phyloP scores from a whole-genome alignment of 2,113 vertebrate species.

The Donacobius atricapilla region DNA sequence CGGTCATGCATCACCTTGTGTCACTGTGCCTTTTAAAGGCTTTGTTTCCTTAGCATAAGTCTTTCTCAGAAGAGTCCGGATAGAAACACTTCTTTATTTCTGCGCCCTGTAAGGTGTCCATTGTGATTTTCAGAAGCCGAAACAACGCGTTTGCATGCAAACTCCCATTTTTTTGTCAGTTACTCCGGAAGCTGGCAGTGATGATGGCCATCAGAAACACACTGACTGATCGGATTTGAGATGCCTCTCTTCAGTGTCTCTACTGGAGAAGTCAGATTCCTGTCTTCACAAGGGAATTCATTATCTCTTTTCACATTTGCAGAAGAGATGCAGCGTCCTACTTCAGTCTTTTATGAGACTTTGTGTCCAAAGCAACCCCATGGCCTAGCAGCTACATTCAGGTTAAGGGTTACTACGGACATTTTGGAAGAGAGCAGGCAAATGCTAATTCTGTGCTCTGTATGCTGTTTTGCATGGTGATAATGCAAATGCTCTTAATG shows the following conservation, averaged over 20 bases:
- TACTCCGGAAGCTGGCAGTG: neutral
- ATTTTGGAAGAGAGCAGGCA: neutral
- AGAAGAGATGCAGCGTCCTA: neutral
- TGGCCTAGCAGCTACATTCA: neutral
- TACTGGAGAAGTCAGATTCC: neutral
- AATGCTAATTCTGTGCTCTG: neutral
- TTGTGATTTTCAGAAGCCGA: neutral
- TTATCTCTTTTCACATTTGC: neutral
- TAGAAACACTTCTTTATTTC: neutral
- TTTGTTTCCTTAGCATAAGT: neutral
- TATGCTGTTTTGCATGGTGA: neutral
- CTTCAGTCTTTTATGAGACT: neutral
- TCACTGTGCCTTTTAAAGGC: neutral
- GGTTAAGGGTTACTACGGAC: neutral
- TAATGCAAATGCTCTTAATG: neutral
- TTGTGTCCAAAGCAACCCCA: neutral
- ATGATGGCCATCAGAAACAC: neutral
- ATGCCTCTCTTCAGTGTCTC: neutral
- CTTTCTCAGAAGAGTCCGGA: neutral
- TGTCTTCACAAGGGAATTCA: neutral
- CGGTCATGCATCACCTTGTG: neutral
- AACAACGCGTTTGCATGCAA: neutral
- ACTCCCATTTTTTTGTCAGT: neutral
- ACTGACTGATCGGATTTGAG: neutral
- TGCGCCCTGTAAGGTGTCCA: neutral